Percentiles rank a stretch among this genome's conserved stretches.
phyloP scores from a whole-genome alignment of 1,140 invertebrate species.

The Drosophila pseudoobscura region DNA sequence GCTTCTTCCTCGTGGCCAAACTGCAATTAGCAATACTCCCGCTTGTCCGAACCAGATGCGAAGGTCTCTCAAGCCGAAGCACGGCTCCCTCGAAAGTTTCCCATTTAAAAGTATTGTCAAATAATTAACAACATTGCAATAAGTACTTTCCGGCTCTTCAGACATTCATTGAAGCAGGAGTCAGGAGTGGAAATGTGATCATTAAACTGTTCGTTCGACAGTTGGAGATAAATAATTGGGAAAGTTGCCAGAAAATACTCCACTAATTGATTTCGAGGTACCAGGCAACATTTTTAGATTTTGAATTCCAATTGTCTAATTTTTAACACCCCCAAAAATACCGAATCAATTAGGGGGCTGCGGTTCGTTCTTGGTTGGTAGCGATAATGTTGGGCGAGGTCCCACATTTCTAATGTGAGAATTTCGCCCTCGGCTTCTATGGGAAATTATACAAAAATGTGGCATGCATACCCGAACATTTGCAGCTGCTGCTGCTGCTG shows the following conservation, averaged over 20 bases:
- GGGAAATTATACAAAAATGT: slow-evolving; percentile 65
- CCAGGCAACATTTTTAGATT: neutral
- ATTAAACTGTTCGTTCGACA: slow-evolving; percentile 30
- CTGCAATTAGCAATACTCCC: slow-evolving; percentile 56
- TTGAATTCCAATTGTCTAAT: too few species aligned
- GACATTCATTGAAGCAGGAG: slow-evolving; percentile 23
- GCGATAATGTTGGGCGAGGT: slow-evolving; percentile 29
- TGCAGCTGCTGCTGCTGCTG: slow-evolving; percentile 8
- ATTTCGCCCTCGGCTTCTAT: slow-evolving; percentile 42
- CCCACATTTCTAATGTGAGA: slow-evolving; percentile 29
- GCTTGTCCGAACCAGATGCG: slow-evolving; percentile 42
- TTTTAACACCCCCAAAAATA: slow-evolving; percentile 29
- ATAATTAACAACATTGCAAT: slow-evolving; percentile 41
- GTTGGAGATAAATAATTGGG: slow-evolving; percentile 5
- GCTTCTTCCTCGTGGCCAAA: slow-evolving; percentile 45
- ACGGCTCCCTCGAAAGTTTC: slow-evolving; percentile 22
- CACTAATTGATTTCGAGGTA: neutral
- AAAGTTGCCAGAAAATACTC: slow-evolving; percentile 1
- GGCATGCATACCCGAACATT: slow-evolving; percentile 34
- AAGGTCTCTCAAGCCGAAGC: slow-evolving; percentile 1
- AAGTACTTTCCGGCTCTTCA: slow-evolving; percentile 38
- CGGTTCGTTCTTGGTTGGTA: slow-evolving; percentile 9
- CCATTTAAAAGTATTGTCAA: slow-evolving; percentile 33
- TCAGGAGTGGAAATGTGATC: slow-evolving; percentile 30
- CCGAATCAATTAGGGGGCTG: slow-evolving; percentile 35